Conservation (phyloP, 1,140 invertebrate species). For the Cherax destructor region DNA sequence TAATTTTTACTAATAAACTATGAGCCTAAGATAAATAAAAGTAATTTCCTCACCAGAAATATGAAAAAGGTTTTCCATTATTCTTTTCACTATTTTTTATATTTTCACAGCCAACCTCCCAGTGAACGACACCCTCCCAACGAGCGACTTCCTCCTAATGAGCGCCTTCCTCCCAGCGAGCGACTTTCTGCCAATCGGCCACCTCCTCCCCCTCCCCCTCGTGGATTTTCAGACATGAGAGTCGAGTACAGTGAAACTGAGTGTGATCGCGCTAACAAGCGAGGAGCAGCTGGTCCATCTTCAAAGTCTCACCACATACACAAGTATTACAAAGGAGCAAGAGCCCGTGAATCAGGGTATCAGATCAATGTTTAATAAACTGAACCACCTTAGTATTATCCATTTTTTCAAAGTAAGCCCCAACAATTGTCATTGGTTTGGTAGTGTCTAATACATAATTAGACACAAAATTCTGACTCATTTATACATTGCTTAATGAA, state of each 20-base stretch:
- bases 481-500: background rate
- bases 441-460: background rate
- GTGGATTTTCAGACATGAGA: slow-evolving; percentile 40
- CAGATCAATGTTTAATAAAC: slow-evolving; percentile 29
- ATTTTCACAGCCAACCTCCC: background rate
- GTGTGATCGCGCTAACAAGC: slow-evolving; percentile 13
- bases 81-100: no score
- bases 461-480: background rate
- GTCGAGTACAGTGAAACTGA: slow-evolving; percentile 27
- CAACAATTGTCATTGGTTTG: background rate
- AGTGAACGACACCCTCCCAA: background rate
- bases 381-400: background rate
- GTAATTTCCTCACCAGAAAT: no score
- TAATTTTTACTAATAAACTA: no score
- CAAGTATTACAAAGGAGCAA: slow-evolving; percentile 46
- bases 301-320: slow-evolving; percentile 53
- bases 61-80: no score
- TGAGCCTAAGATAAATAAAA: no score
- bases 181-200: slow-evolving; percentile 9
- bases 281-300: slow-evolving; percentile 5
- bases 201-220: slow-evolving; percentile 33
- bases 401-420: background rate
- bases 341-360: slow-evolving; percentile 27
- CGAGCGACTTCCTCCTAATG: background rate
- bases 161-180: background rate